A percentile compares a stretch with the other conserved stretches of the same genome.
Evolutionary conservation across 2,113 vertebrate species (phyloP).

Genomic region (Epinephelus fuscoguttatus): DNA sequence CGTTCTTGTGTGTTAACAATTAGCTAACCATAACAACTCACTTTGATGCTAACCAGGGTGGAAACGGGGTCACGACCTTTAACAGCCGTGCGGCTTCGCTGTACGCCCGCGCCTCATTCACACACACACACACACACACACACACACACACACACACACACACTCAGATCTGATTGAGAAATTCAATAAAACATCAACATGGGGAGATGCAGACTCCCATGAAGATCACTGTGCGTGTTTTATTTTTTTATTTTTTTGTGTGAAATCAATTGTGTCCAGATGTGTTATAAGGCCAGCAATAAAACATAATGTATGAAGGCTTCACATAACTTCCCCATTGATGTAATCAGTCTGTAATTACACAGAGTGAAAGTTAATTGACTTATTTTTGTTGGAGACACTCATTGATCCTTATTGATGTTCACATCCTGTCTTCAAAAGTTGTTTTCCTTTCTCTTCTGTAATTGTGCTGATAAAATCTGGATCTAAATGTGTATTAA

Average conservation of each 20-base stretch:
- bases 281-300: constrained; percentile 41
- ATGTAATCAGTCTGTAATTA: constrained; percentile 43
- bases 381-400: constrained; percentile 43
- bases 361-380: constrained; percentile 29
- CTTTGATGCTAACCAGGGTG: constrained; percentile 74
- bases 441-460: not conserved
- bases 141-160: not conserved
- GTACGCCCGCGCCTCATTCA: not conserved
- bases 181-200: constrained; percentile 20
- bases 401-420: constrained; percentile 5
- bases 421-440: constrained; percentile 3
- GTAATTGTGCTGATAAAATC: not conserved
- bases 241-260: constrained; percentile 34
- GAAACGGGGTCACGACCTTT: constrained; percentile 66
- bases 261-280: constrained; percentile 57
- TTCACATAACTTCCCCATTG: constrained; percentile 27
- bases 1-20: constrained; percentile 79
- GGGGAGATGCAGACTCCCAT: constrained; percentile 46
- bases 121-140: not conserved
- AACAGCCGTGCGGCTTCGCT: constrained; percentile 33
- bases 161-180: constrained; percentile 2
- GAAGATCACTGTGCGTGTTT: constrained; percentile 13
- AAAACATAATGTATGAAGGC: constrained; percentile 32
- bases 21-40: constrained; percentile 77
- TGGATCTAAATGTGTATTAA: not conserved